phyloP scores from a whole-genome alignment of 2,888 invertebrate genomes.

The Perithous albicinctus region DNA sequence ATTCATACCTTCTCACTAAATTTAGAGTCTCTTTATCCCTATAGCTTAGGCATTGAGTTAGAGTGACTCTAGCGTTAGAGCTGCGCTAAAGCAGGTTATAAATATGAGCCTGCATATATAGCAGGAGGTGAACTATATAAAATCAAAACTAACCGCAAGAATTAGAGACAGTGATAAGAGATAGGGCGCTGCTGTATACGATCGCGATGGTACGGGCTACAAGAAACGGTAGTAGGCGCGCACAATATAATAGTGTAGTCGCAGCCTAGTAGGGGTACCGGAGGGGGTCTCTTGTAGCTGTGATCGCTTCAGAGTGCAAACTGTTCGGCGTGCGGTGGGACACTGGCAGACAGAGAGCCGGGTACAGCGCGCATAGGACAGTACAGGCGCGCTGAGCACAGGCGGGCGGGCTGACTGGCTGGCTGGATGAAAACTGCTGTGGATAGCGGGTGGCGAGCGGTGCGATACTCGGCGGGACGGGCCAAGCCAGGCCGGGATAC shows the following conservation, averaged over 20 bases:
- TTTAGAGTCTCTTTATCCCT: too few relatives aligned
- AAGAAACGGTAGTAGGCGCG: slow-evolving; percentile 48
- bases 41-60: too few relatives aligned
- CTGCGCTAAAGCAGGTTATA: too few relatives aligned
- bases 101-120: too few relatives aligned
- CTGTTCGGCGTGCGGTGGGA: slow-evolving; percentile 84
- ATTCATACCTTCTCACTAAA: too few relatives aligned
- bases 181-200: not conserved
- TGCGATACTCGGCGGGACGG: slow-evolving; percentile 80
- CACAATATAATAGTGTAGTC: slow-evolving; percentile 61
- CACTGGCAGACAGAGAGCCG: slow-evolving; percentile 80
- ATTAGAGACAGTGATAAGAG: not conserved
- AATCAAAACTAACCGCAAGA: not conserved
- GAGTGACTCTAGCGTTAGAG: too few relatives aligned
- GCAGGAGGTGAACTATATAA: not conserved
- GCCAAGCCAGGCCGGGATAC: slow-evolving; percentile 68
- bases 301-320: slow-evolving; percentile 82
- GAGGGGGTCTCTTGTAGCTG: slow-evolving; percentile 63
- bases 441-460: slow-evolving; percentile 73
- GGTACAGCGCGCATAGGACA: slow-evolving; percentile 71
- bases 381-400: slow-evolving; percentile 46
- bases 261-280: slow-evolving; percentile 59
- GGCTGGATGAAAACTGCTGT: slow-evolving; percentile 72
- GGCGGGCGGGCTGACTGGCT: slow-evolving; percentile 64
- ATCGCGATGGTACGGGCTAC: not conserved